phyloP scores from a whole-genome alignment of 2,113 vertebrate genomes.

The Steatornis caripensis region DNA sequence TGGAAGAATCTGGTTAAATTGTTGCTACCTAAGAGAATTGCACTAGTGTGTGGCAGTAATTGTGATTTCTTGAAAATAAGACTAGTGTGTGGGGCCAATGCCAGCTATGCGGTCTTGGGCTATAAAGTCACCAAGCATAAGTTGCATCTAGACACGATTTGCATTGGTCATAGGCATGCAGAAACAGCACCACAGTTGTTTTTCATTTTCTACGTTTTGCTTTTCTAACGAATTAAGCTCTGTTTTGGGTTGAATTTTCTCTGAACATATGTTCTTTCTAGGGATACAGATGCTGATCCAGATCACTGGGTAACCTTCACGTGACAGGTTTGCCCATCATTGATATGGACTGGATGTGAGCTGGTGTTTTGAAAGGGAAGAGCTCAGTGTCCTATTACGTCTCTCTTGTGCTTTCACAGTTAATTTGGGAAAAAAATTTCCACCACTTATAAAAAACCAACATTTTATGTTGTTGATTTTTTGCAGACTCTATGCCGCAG shows the following conservation, averaged over 20 bases:
- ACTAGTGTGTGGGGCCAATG: not conserved
- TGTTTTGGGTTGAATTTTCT: not conserved
- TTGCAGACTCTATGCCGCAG: not conserved
- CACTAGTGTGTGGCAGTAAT: not conserved
- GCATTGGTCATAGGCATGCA: not conserved
- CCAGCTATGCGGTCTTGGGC: not conserved
- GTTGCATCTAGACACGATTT: not conserved
- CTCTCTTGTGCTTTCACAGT: not conserved
- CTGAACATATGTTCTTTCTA: not conserved
- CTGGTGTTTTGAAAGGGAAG: not conserved
- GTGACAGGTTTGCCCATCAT: not conserved
- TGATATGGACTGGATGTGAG: not conserved
- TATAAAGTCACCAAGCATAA: not conserved
- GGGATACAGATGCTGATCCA: not conserved
- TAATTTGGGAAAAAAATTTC: not conserved
- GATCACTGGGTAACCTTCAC: not conserved
- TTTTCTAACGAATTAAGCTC: not conserved
- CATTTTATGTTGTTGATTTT: not conserved
- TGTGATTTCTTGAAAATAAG: not conserved
- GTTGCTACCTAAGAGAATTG: not conserved
- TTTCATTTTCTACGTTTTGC: not conserved
- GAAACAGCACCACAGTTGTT: not conserved
- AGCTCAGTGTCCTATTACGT: not conserved
- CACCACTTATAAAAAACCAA: not conserved
- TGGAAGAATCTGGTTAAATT: not conserved